Percentiles rank a stretch among this genome's conserved stretches.
Conservation (phyloP, 2,888 invertebrate genomes). For the Lathronympha strigana region DNA sequence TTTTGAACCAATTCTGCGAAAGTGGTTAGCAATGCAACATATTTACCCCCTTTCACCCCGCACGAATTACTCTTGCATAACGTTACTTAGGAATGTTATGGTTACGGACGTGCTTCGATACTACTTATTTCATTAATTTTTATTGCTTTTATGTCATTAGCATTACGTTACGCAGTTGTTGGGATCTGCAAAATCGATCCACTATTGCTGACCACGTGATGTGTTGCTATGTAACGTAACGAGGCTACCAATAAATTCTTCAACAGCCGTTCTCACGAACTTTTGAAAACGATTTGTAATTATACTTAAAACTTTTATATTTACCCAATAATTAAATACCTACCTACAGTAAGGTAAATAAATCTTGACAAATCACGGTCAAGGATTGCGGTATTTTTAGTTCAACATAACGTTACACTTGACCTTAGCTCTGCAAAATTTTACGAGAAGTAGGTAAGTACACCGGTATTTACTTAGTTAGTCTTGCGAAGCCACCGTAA, state of each 20-base stretch:
- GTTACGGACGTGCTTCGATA: constrained; percentile 27
- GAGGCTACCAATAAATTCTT: background rate
- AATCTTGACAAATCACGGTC: constrained; percentile 11
- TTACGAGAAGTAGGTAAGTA: constrained; percentile 18
- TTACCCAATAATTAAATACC: constrained; percentile 1
- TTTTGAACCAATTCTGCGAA: constrained; percentile 78
- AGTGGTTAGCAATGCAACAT: constrained; percentile 54
- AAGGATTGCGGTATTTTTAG: constrained; percentile 16
- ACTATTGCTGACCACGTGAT: constrained; percentile 9
- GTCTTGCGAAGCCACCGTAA: constrained; percentile 1
- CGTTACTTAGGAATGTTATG: constrained; percentile 30
- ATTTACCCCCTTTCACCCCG: constrained; percentile 42
- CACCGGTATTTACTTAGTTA: constrained; percentile 9
- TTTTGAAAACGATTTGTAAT: constrained; percentile 7
- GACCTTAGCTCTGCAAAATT: constrained; percentile 14
- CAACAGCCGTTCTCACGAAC: background rate
- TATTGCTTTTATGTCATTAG: constrained; percentile 23
- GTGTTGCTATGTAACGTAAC: background rate
- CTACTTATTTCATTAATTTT: constrained; percentile 9
- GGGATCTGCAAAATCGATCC: constrained; percentile 7
- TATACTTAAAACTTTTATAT: constrained; percentile 6
- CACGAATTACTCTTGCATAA: constrained; percentile 36
- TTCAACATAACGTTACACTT: constrained; percentile 26
- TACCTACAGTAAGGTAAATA: constrained; percentile 12
- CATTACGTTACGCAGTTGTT: constrained; percentile 10